Evolutionary conservation across 1,140 invertebrate genomes (phyloP).

Genomic region (Neodiprion fabricii): DNA sequence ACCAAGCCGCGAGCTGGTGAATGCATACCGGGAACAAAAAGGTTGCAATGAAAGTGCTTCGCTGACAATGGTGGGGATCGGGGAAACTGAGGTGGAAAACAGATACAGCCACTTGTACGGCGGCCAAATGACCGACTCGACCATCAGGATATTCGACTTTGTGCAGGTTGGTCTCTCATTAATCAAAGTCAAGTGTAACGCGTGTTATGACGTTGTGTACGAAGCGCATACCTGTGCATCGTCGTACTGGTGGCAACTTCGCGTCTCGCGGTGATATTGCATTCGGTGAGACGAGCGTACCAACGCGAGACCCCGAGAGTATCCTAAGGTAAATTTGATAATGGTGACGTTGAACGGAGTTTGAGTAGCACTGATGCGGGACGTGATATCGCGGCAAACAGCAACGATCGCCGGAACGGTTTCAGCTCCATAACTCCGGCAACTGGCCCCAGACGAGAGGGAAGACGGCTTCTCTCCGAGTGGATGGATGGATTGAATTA

Average conservation of each 20-base stretch:
- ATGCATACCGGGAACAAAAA: not conserved
- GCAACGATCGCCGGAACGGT: not conserved
- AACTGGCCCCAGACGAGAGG: not conserved
- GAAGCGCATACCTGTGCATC: not conserved
- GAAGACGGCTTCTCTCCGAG: not conserved
- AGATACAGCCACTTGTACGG: not conserved
- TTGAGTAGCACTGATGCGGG: not conserved
- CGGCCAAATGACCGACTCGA: constrained; percentile 33
- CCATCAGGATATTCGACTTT: constrained; percentile 34
- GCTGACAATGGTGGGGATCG: not conserved
- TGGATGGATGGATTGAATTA: constrained; percentile 5
- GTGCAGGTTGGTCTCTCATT: constrained; percentile 31
- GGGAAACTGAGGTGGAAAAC: not conserved
- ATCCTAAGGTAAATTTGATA: not conserved
- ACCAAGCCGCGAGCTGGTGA: not conserved
- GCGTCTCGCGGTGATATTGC: not conserved
- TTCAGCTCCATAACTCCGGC: not conserved
- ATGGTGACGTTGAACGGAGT: not conserved
- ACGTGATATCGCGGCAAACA: not conserved
- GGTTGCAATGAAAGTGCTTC: not conserved
- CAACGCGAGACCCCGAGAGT: not conserved
- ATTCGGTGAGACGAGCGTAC: not conserved
- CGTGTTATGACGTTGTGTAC: not conserved
- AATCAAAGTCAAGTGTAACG: not conserved
- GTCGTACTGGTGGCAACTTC: not conserved